phyloP scores from a whole-genome alignment of 2,888 invertebrate genomes.

The Agrochola lota region DNA sequence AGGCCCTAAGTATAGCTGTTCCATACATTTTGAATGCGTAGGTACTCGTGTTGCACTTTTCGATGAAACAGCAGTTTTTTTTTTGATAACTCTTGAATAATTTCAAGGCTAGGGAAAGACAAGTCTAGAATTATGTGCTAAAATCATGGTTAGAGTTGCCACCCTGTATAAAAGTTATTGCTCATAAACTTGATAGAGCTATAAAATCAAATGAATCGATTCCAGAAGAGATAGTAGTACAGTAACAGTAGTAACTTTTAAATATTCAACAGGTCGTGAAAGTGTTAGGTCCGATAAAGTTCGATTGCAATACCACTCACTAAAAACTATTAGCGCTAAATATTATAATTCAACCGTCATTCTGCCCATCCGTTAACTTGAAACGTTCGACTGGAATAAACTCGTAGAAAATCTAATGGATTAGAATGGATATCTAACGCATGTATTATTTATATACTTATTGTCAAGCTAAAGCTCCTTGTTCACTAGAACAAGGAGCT shows the following conservation, averaged over 20 bases:
- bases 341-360: not conserved
- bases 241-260: slow-evolving; percentile 12
- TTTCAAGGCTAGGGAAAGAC: too few relatives aligned
- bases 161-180: not conserved
- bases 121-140: too few relatives aligned
- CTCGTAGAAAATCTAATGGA: not conserved
- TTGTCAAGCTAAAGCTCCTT: too few relatives aligned
- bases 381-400: not conserved
- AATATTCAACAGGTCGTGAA: slow-evolving; percentile 5
- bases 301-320: not conserved
- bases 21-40: too few relatives aligned
- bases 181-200: slow-evolving; percentile 19
- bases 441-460: too few relatives aligned
- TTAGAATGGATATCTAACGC: too few relatives aligned
- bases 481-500: too few relatives aligned
- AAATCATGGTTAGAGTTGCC: too few relatives aligned
- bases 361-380: not conserved
- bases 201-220: slow-evolving; percentile 1
- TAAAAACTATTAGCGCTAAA: not conserved
- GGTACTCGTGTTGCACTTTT: too few relatives aligned
- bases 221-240: not conserved
- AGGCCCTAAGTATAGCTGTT: too few relatives aligned
- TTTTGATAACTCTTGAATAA: too few relatives aligned
- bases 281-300: not conserved
- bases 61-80: too few relatives aligned